Percentiles rank a stretch among this genome's conserved stretches.
Evolutionary conservation across 1,140 invertebrate species (phyloP).

Genomic region (Pseudomyrmex dendroicus): DNA sequence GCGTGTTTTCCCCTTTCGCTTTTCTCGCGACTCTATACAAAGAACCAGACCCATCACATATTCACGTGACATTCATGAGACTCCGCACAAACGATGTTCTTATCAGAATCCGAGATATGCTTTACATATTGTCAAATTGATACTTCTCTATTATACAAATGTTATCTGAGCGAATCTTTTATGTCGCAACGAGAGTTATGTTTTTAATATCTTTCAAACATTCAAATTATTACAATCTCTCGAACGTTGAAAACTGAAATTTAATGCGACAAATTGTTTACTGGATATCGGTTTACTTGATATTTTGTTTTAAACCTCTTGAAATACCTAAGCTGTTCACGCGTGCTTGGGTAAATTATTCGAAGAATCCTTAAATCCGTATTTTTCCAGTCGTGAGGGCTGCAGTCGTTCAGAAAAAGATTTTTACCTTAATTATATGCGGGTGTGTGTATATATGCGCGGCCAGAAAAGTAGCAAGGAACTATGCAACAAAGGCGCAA

Average conservation of each 20-base stretch:
- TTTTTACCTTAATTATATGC: neutral
- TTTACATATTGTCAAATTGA: conserved; percentile 14
- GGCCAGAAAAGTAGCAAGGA: too few species aligned
- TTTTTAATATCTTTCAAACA: neutral
- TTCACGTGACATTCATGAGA: conserved; percentile 20
- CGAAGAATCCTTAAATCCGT: neutral
- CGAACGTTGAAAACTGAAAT: neutral
- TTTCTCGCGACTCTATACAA: conserved; percentile 57
- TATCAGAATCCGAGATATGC: conserved; percentile 18
- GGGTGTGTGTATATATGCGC: too few species aligned
- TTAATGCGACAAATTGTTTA: neutral
- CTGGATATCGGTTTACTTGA: neutral
- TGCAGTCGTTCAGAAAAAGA: neutral
- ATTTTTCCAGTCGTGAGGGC: neutral
- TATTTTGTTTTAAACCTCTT: neutral
- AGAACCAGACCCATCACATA: neutral
- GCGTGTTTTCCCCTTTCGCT: conserved; percentile 44
- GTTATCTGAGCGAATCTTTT: neutral
- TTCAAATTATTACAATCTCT: neutral
- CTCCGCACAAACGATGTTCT: conserved; percentile 2
- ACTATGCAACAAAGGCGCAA: conserved; percentile 73
- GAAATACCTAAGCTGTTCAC: neutral
- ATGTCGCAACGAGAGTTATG: neutral
- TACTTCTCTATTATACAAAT: neutral
- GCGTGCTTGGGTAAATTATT: neutral